Conservation (phyloP, 2,113 vertebrate genomes). For the Ciconia maguari region DNA sequence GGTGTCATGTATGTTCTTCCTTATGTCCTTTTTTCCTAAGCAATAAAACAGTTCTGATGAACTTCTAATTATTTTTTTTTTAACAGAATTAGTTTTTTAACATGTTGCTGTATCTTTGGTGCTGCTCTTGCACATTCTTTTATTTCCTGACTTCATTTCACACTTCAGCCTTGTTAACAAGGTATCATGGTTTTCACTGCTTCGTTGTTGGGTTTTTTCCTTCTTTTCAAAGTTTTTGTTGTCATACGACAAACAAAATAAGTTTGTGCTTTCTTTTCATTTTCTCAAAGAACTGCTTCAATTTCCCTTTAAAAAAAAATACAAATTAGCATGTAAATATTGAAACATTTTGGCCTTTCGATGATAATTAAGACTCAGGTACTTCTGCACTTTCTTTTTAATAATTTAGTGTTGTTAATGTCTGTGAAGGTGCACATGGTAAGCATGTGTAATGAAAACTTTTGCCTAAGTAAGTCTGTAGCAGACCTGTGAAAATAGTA, state of each 20-base stretch:
- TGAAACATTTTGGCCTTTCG: not conserved
- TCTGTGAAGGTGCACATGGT: not conserved
- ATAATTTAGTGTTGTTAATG: not conserved
- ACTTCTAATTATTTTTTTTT: not conserved
- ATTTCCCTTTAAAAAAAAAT: not conserved
- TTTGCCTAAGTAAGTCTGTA: not conserved
- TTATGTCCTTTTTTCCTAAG: not conserved
- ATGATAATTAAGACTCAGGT: not conserved
- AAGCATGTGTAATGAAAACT: not conserved
- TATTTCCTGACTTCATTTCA: not conserved
- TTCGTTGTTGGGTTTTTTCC: not conserved
- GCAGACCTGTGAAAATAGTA: not conserved
- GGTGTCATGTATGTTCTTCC: not conserved
- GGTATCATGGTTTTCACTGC: not conserved
- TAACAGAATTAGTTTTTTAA: not conserved
- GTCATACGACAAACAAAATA: not conserved
- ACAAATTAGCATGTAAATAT: not conserved
- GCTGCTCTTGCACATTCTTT: not conserved
- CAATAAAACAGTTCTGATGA: not conserved
- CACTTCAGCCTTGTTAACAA: not conserved
- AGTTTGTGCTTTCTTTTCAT: not conserved
- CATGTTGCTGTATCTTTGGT: accelerated
- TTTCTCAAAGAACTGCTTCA: not conserved
- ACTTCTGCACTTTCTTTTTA: not conserved
- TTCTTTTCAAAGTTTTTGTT: not conserved